Evolutionary conservation across 2,113 vertebrate genomes (phyloP), one percentile per base, ranked within the genome.

Genomic region (Scartelaos histophorus): DNA sequence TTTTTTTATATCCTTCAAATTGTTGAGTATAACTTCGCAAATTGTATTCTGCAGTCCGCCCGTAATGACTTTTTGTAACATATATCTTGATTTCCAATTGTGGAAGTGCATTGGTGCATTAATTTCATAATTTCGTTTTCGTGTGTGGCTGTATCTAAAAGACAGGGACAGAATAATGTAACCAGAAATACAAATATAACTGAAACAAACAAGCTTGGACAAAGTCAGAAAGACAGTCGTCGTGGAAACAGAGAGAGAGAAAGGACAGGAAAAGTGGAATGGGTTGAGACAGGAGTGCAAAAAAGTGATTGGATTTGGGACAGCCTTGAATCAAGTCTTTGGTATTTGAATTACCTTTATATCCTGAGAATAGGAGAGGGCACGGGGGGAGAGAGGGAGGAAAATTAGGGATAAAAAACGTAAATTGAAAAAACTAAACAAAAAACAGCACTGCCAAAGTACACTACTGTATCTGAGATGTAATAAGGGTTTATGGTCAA

Each of bases 241-340:
- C 38, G 38, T 43, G 73, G 38, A 78, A 16, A 53, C 22, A 58
- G 74, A 67, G 29, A 0, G 24, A 66, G 29, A 29, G 29, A 29
- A 4, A 60, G 66, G 49, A 76, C 57, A 34, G 38, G 13, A 70
- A 61, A 70, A 71, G 38, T 54, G 3, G 38, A 78, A 81, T 43
- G 11, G 75, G 54, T 38, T 66, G 38, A 25, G 71, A 68, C 35
- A 61, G 75, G 75, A 70, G 43, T 22, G 66, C 58, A 79, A 51
- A n/a, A 68, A 76, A 54, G 17, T 77, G 73, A 62, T 74, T 76
- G 75, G 64, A 56, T 86, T 66, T 78, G 78, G 82, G 90, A 94
- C 94, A 95, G 95, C 96, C 95, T 96, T 94, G 94, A 92, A 93
- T 96, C 95, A 92, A 93, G 92, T 94, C 94, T 95, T 94, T 95